Conservation (phyloP, 2,888 invertebrate genomes). For the Deilephila elpenor region DNA sequence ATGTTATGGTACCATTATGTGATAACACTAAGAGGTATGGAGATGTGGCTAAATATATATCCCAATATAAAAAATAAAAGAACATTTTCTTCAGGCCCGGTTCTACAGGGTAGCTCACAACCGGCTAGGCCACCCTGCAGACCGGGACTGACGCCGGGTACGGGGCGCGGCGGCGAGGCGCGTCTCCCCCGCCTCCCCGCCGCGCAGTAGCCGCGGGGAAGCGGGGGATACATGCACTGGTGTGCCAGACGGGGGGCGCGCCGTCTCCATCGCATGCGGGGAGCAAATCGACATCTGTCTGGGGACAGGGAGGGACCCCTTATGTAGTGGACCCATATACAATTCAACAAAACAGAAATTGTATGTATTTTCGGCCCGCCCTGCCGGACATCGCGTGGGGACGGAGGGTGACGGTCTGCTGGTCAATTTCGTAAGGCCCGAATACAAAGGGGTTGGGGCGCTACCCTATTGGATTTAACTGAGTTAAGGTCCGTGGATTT, state of each 20-base stretch:
- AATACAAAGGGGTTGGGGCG: too few relatives aligned
- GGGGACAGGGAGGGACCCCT: background rate
- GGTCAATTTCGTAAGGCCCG: too few relatives aligned
- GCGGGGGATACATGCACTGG: background rate
- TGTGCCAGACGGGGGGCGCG: background rate
- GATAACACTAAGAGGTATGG: too few relatives aligned
- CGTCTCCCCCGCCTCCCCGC: background rate
- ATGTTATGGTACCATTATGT: too few relatives aligned
- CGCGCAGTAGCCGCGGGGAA: background rate
- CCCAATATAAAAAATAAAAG: background rate
- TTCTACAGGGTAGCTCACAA: slow-evolving; percentile 17
- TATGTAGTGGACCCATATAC: background rate
- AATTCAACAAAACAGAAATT: background rate
- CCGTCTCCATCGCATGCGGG: background rate
- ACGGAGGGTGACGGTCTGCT: too few relatives aligned
- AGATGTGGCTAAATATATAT: too few relatives aligned
- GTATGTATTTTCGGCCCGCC: background rate
- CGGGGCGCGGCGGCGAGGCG: background rate
- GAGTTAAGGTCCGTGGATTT: too few relatives aligned
- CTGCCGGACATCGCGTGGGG: background rate
- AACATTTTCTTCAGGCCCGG: background rate
- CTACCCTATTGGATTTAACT: too few relatives aligned
- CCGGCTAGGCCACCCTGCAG: background rate
- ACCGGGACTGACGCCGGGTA: background rate
- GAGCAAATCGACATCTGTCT: background rate